Percentiles rank a stretch among this genome's conserved stretches.
phyloP scores from a whole-genome alignment of 53 echinoderm and acorn worm genomes.

The Temnopleurus reevesii region DNA sequence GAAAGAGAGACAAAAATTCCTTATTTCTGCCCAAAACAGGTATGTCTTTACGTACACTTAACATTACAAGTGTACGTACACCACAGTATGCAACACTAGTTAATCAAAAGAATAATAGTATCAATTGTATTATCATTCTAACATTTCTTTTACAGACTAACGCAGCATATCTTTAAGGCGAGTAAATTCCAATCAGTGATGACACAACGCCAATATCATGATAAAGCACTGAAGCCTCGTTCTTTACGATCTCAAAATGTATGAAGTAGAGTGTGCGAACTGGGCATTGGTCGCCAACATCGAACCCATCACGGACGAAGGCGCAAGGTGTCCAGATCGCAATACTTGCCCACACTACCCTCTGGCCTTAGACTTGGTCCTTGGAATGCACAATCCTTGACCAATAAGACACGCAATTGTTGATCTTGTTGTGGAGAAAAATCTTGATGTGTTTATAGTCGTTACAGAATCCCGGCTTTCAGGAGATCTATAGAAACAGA shows the following conservation, averaged over 20 bases:
- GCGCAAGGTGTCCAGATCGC: conserved; percentile 40
- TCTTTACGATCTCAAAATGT: conserved; percentile 27
- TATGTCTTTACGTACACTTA: no score
- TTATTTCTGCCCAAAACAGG: no score
- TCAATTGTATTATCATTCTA: no score
- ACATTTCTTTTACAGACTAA: no score
- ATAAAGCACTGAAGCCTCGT: no score
- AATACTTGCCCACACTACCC: neutral
- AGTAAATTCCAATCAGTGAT: no score
- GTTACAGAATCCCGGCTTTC: conserved; percentile 57
- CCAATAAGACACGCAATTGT: conserved; percentile 57
- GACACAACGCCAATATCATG: no score
- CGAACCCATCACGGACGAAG: conserved; percentile 44
- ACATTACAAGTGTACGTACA: no score
- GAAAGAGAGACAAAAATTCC: no score
- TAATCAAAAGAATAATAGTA: no score
- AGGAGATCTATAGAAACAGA: neutral
- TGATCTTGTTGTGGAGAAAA: conserved; percentile 51
- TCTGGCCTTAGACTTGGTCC: conserved; percentile 42
- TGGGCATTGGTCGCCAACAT: conserved; percentile 36
- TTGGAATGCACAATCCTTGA: conserved; percentile 61
- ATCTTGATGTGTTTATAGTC: conserved; percentile 43
- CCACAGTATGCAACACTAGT: no score
- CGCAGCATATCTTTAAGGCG: no score
- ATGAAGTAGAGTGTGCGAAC: conserved; percentile 40